Base-by-base conservation (phyloP, 2,797 vertebrate genomes). In the Alfaro cultratus region DNA sequence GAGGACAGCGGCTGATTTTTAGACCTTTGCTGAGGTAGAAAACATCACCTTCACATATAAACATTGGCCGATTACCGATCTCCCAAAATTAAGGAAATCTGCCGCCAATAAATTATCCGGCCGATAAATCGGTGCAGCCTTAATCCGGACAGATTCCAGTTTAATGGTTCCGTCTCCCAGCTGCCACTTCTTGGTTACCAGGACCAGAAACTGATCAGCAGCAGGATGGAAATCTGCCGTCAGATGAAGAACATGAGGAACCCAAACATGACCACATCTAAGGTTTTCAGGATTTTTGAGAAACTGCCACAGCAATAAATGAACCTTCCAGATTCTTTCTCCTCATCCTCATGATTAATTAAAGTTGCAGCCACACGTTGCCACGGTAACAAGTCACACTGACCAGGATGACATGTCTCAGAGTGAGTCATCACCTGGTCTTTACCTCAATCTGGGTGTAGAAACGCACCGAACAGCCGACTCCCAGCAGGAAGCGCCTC, bases 331-430 rank as follows among this genome's bases (percentile, higher is more conserved):
- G 34, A 67, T 21, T 73, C 15, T 26, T 45, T 31, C 31, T 53
- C 7, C 47, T 15, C 53, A 68, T 49, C 75, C 81, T 73, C 26
- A 36, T 64, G 67, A 80, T 67, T 79, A 83, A 84, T 86, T 77
- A 78, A 47, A 53, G 21, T 16, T 43, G 76, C 74, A 15, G 45
- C 72, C 85, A 79, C 77, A 75, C 80, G 85, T 86, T 80, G 9
- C 81, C 80, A 81, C 74, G 45, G 77, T 47, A 86, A 89, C 90
- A 57, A 81, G 86, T 80, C 76, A 68, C 49, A 39, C 43, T 15
- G 45, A 71, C n/a, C 6, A 57, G 70, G 73, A 62, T 73, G 70
- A 76, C n/a, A 41, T 76, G 68, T 62, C 31, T 1, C 55, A 57
- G 76, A 75, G n/a, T 72, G 86, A 88, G 46, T 90, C 72, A 23